Evolutionary conservation across 1,140 invertebrate genomes (phyloP).

Genomic region (Drosophila dunni): DNA sequence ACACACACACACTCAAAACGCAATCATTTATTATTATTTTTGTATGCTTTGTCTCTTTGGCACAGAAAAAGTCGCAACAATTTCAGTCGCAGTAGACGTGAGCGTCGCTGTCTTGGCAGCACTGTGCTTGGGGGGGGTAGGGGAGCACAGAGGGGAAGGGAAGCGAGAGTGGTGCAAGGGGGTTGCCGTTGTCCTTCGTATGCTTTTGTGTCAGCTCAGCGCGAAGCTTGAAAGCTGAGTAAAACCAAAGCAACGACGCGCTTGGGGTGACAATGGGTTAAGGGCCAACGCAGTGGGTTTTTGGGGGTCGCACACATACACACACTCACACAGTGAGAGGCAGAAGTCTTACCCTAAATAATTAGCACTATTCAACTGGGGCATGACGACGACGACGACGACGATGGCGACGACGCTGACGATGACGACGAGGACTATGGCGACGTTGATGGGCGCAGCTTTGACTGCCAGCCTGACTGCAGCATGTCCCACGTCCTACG

Average conservation of each 20-base stretch:
- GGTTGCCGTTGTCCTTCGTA: slow-evolving; percentile 71
- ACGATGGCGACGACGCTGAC: slow-evolving; percentile 25
- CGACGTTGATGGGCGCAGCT: slow-evolving; percentile 65
- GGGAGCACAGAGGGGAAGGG: not conserved
- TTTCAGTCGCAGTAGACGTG: slow-evolving; percentile 27
- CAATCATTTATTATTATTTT: slow-evolving; percentile 83
- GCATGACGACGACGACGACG: slow-evolving; percentile 50
- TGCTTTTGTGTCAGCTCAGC: slow-evolving; percentile 75
- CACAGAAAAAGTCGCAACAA: slow-evolving; percentile 77
- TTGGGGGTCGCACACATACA: slow-evolving; percentile 46
- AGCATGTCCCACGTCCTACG: slow-evolving; percentile 34
- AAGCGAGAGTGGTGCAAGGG: not conserved
- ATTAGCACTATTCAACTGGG: slow-evolving; percentile 82
- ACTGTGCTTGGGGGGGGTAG: not conserved
- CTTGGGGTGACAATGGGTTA: slow-evolving; percentile 72
- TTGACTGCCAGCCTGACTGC: slow-evolving; percentile 51
- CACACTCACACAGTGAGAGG: slow-evolving; percentile 33
- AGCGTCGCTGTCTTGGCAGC: slow-evolving; percentile 5
- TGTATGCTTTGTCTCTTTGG: slow-evolving; percentile 82
- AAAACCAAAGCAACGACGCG: slow-evolving; percentile 50
- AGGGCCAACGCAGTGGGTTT: slow-evolving; percentile 71
- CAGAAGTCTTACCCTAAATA: slow-evolving; percentile 81
- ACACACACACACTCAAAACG: slow-evolving; percentile 51
- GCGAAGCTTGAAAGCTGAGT: slow-evolving; percentile 53
- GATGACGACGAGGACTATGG: slow-evolving; percentile 44